Base-by-base conservation (phyloP, 2,888 invertebrate species). In the Scrobipalpa atriplicella region DNA sequence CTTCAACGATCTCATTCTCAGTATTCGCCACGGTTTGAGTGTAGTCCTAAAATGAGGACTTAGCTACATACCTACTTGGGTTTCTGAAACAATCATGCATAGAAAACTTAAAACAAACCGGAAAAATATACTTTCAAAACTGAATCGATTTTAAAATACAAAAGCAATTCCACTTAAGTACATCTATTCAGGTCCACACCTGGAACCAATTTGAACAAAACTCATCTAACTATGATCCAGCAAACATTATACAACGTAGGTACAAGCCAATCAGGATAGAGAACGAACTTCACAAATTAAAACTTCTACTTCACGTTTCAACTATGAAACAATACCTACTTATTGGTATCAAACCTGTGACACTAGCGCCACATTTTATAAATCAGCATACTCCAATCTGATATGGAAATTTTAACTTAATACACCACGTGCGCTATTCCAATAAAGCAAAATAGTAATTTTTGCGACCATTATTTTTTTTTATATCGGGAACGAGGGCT, bases 211-310 rank as follows among this genome's bases (percentile, higher is more conserved):
- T 56, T 56, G 54, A 56, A 56, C 54, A 56, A 56, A 56, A 56
- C 54, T 56, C 54, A 56, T 56, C 29, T 56, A 56, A 56, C 54
- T 56, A 56, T 56, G 29, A 56, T 10, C 54, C 54, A 11, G 54
- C 54, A 56, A 13, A 19, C 21, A 13, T 56, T 21, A 56, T 21
- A 56, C 47, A 16, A 7, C 43, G 43, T 1, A 1, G 19, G 18
- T 9, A 19, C 54, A 56, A 56, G 54, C 29, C 54, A 56, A 56
- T 56, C 13, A 29, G 54, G 21, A 56, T 13, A 56, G 11, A 56
- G 47, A 56, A 21, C 54, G 54, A 61, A 41, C 62, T 62, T 62
- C 21, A n/a, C 18, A 62, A 47, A 62, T 62, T 62, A 62, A 62
- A 62, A 51, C 62, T 29, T 43, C 19, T 9, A 38, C 19, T 62